Base-by-base conservation (phyloP, 1,140 invertebrate genomes). In the Drosophila nigromelanica region DNA sequence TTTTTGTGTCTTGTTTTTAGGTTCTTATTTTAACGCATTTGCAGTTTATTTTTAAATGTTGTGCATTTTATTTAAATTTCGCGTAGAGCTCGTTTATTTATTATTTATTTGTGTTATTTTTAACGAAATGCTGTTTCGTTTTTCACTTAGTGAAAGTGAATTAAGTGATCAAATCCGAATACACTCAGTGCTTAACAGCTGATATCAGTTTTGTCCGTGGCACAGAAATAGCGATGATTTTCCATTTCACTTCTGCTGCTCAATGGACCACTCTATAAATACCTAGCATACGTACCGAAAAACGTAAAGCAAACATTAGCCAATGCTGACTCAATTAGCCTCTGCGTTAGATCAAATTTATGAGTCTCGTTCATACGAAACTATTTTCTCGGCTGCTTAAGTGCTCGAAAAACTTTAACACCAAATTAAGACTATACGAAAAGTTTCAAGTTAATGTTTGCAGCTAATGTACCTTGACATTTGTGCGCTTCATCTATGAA, bases 321-420 rank as follows among this genome's bases (percentile, higher is more conserved):
- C 54, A 52, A 62, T 75, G 63, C 60, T 72, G 78, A 87, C 82
- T 86, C 67, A 81, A 87, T 81, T 86, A 87, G 82, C 67, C 73
- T 24, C 37, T 59, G 35, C 48, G 12, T 48, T 24, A 48, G n/a
- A 27, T 3, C 10, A 50, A 68, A 86, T 86, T 80, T 86, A 86
- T 86, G 74, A 47, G 33, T 39, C 24, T 62, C 59, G 62, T 58
- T n/a, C 30, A 21, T 21, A 3, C 51, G 11, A 52, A 42, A 50
- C 30, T 47, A 33, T 50, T 62, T 64, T 50, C 51, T 50, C 62
- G 50, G 55, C 51, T 52, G 37, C 45, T 55, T 62, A 70, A 81
- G 78, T 78, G 77, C 70, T 75, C 37, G 45, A 59, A 50, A 60
- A 87, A 63, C 58, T 79, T 70, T 54, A 60, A 39, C 12, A 54